phyloP scores from a whole-genome alignment of 2,888 invertebrate genomes.

The Drosophila leonis region DNA sequence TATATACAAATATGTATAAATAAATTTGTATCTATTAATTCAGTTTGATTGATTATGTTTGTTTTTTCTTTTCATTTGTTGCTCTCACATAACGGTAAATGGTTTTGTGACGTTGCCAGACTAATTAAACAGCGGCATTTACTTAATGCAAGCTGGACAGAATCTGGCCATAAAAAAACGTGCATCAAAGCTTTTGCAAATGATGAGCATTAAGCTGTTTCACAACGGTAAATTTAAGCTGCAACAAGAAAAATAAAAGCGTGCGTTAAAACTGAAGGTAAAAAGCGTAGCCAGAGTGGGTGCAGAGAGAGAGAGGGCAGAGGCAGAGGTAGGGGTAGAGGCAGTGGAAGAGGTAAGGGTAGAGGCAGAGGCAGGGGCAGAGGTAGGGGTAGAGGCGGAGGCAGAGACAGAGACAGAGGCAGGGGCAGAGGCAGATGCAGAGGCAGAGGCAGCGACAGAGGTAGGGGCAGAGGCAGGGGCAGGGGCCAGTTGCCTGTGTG shows the following conservation, averaged over 20 bases:
- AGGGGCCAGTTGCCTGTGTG: constrained; percentile 16
- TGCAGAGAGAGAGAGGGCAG: not conserved
- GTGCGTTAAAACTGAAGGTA: constrained; percentile 23
- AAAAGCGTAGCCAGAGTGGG: constrained; percentile 14
- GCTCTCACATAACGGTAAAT: not conserved
- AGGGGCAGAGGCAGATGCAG: not conserved
- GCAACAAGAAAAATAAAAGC: constrained; percentile 1
- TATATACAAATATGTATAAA: not conserved
- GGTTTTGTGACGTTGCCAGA: not conserved
- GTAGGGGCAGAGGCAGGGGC: not conserved
- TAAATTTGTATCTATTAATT: constrained; percentile 5
- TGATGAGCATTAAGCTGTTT: constrained; percentile 45
- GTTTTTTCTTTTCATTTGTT: not conserved
- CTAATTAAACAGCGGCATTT: not conserved
- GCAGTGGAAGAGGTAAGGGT: not conserved
- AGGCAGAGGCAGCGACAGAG: not conserved
- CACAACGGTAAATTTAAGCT: constrained; percentile 57
- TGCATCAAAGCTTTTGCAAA: constrained; percentile 11
- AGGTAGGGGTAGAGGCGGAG: no score
- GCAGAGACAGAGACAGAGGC: not conserved
- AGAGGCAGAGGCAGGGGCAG: not conserved
- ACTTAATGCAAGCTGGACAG: not conserved
- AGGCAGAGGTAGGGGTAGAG: not conserved
- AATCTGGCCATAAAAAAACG: not conserved
- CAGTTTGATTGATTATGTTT: constrained; percentile 14